phyloP scores from a whole-genome alignment of 53 echinoderm and acorn worm species.

The Antedon mediterranea region DNA sequence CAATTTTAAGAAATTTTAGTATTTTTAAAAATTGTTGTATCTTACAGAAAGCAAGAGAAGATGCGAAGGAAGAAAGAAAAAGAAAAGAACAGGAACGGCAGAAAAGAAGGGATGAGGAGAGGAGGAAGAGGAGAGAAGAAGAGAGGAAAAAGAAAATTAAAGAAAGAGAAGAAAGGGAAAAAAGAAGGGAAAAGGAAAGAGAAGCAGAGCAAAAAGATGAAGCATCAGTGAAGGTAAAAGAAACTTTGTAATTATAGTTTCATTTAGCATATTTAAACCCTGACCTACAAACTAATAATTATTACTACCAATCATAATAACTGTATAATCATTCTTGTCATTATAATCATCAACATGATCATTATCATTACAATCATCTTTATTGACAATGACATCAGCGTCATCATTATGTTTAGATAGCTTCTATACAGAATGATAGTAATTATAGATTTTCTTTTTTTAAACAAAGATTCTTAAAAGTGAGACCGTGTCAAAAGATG shows the following conservation, averaged over 20 bases:
- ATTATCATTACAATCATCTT: no score
- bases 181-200: conserved; percentile 35
- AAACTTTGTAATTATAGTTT: no score
- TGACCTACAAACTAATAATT: no score
- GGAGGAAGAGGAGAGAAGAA: conserved; percentile 41
- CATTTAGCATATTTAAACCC: no score
- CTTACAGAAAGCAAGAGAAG: conserved; percentile 50
- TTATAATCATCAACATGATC: no score
- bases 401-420: no score
- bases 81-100: conserved; percentile 41
- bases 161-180: conserved; percentile 8
- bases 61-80: conserved; percentile 49
- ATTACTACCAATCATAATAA: no score
- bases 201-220: conserved; percentile 20
- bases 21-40: not conserved
- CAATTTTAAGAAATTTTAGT: no score
- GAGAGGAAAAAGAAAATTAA: conserved; percentile 15
- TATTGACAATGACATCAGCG: no score
- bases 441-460: no score
- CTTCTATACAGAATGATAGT: no score
- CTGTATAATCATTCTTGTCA: no score
- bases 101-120: conserved; percentile 46
- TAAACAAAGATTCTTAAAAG: not conserved
- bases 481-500: not conserved
- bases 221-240: conserved; percentile 1